Conservation (phyloP, 2,113 vertebrate genomes). For the Proterorhinus semilunaris region DNA sequence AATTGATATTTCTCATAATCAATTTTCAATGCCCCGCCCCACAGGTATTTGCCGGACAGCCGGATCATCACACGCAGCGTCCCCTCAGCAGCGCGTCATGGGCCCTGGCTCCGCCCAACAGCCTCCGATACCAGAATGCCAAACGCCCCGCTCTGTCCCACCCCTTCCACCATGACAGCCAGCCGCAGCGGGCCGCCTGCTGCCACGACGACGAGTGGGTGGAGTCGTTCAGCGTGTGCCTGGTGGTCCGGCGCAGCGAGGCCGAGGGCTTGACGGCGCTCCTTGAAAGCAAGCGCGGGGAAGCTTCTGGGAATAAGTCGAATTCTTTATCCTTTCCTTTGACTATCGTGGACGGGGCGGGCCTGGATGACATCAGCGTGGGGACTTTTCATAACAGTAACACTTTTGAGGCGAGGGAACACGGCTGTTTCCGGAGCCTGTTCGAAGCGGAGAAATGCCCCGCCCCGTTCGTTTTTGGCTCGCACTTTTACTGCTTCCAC, state of each 20-base stretch:
- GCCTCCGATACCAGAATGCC: conserved; percentile 59
- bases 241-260: conserved; percentile 54
- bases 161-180: conserved; percentile 50
- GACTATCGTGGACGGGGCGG: conserved; percentile 73
- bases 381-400: conserved; percentile 3
- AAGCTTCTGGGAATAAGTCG: too few species aligned
- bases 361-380: conserved; percentile 77
- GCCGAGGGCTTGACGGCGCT: conserved; percentile 40
- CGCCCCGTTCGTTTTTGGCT: conserved; percentile 66
- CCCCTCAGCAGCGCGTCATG: conserved; percentile 68
- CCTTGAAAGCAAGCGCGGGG: conserved; percentile 48
- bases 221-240: conserved; percentile 55
- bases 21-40: too few species aligned
- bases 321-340: conserved; percentile 65
- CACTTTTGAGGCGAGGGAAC: conserved; percentile 45
- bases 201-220: conserved; percentile 62
- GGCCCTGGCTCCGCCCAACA: conserved; percentile 67
- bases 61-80: conserved; percentile 21
- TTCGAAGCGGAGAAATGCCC: conserved; percentile 79
- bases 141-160: conserved; percentile 56
- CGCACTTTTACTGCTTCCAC: conserved; percentile 75
- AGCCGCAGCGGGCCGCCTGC: conserved; percentile 13
- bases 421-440: conserved; percentile 78
- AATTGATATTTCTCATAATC: too few species aligned
- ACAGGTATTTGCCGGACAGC: conserved; percentile 39